Base-by-base conservation (phyloP, 2,113 vertebrate genomes). In the Odocoileus virginianus region DNA sequence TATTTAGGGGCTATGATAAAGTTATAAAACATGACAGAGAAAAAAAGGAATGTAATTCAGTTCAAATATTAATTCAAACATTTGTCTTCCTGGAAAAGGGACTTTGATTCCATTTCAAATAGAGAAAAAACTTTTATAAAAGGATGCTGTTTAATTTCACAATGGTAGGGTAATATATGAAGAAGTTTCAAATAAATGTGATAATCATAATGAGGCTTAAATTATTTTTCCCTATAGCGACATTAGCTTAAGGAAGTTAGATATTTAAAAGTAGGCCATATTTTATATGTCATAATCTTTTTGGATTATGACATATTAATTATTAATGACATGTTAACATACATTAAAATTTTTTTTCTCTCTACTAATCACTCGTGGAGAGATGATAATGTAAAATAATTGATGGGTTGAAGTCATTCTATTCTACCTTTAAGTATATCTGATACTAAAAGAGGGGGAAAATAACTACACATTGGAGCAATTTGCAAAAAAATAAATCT, bases 391-490 rank as follows among this genome's bases (percentile, higher is more conserved):
- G 6, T 89, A 64, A 85, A 79, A 25, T 94, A 88, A 92, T 47
- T 96, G 94, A 92, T 85, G 16, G 82, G 94, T 98, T 97, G 91
- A 96, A 92, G 84, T 93, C 95, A 93, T 95, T 97, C 87, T 95
- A 90, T 95, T 74, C 86, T 98, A 79, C 0, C 97, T 98, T 98
- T 98, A 95, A 98, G 95, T 97, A 95, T 98, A 91, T 97, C 61
- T 95, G 98, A 97, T 93, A 97, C 83, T 97, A 89, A 94, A 97
- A 91, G 91, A 92, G 94, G 74, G 87, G 87, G 91, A 97, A 97
- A 78, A 87, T 76, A 79, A 83, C 64, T 87, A 85, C 25, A 94
- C 40, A 76, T n/a, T 91, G 28, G 57, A 87, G 52, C 54, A 95
- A 86, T 87, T 81, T 90, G 5, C 23, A 27, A 79, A 85, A 88